Conservation (phyloP, 2,797 vertebrate species). For the Gastrophryne carolinensis region DNA sequence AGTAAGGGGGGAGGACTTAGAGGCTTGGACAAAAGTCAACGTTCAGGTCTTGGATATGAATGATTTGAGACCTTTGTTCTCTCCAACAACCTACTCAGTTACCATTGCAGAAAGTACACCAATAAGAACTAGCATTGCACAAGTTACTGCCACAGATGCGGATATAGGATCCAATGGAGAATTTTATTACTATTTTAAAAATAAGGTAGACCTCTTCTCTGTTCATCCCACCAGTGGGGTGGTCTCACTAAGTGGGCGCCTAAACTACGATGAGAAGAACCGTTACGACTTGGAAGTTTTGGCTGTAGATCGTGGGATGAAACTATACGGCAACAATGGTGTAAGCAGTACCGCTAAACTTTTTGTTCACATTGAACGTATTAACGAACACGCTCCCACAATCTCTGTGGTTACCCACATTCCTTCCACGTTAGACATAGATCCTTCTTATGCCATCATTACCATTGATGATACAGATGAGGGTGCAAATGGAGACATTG, state of each 20-base stretch:
- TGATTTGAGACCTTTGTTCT: constrained; percentile 93
- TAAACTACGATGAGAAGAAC: constrained; percentile 85
- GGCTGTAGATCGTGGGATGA: constrained; percentile 96
- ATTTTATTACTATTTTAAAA: constrained; percentile 98
- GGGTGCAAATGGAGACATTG: constrained; percentile 89
- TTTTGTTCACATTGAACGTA: constrained; percentile 89
- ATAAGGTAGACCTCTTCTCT: constrained; percentile 88
- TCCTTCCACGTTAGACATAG: constrained; percentile 77
- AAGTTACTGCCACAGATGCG: constrained; percentile 95
- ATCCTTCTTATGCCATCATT: constrained; percentile 81
- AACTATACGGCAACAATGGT: constrained; percentile 95
- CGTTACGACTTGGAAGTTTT: constrained; percentile 90
- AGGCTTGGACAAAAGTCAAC: constrained; percentile 94
- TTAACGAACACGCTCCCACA: constrained; percentile 85
- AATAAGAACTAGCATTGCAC: constrained; percentile 94
- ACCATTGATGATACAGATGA: constrained; percentile 86
- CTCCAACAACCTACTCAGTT: constrained; percentile 95
- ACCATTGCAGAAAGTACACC: constrained; percentile 93
- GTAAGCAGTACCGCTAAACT: constrained; percentile 97
- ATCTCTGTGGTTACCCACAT: constrained; percentile 77
- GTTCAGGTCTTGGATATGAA: constrained; percentile 98
- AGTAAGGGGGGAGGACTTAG: constrained; percentile 87
- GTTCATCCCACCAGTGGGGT: constrained; percentile 95
- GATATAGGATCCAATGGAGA: constrained; percentile 97
- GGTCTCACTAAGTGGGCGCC: constrained; percentile 88